Conservation (phyloP, 2,888 invertebrate species). For the Auanema freiburgensis region DNA sequence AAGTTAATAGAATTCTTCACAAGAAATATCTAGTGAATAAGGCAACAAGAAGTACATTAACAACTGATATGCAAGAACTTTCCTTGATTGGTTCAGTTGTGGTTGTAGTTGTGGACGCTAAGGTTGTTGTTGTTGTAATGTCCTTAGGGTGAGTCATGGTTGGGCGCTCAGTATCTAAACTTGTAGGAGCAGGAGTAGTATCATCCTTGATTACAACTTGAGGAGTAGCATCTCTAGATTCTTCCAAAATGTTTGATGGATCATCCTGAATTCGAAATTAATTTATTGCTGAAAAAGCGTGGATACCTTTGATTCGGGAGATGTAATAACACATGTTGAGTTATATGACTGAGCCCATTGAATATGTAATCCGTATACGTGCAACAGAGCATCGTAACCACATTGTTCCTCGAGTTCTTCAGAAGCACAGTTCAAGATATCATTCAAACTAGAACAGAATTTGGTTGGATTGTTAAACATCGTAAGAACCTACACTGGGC, state of each 20-base stretch:
- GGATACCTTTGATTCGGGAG: constrained; percentile 36
- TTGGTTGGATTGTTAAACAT: not conserved
- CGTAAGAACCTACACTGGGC: constrained; percentile 35
- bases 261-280: constrained; percentile 10
- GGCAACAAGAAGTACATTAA: constrained; percentile 9
- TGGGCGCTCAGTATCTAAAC: not conserved
- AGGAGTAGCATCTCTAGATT: constrained; percentile 37
- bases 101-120: not conserved
- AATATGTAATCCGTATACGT: constrained; percentile 53
- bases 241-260: constrained; percentile 31
- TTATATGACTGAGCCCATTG: constrained; percentile 52
- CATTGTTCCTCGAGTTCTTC: constrained; percentile 43
- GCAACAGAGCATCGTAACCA: constrained; percentile 58
- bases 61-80: not conserved
- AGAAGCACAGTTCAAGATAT: constrained; percentile 45
- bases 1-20: not conserved
- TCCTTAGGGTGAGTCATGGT: constrained; percentile 14
- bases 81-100: not conserved
- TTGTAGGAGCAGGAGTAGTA: constrained; percentile 25
- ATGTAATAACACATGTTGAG: constrained; percentile 34
- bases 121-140: constrained; percentile 6
- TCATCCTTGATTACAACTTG: constrained; percentile 26
- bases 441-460: constrained; percentile 37
- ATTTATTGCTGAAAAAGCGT: constrained; percentile 8
- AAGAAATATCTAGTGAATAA: constrained; percentile 10